Percentiles rank a stretch among this genome's conserved stretches.
These are phyloP conservation scores for Delia radicum DNA, from an alignment of 1,140 invertebrate genomes.

Conservation along the genomic window DNA sequence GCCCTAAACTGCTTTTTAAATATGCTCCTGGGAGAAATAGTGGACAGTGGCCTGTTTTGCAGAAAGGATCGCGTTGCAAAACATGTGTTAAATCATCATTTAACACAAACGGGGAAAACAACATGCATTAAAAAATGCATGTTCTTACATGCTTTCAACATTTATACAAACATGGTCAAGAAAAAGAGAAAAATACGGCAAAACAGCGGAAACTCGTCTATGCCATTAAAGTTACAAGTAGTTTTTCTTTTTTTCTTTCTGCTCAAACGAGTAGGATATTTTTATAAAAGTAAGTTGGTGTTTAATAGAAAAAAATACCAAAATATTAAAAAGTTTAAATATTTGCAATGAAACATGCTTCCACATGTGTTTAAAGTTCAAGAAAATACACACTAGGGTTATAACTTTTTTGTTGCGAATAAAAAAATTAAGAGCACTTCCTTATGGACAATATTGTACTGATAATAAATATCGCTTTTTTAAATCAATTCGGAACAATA, in stretches of 20 bases:
- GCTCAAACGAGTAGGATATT: background rate
- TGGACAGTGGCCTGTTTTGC: slow-evolving; percentile 9
- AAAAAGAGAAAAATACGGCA: background rate
- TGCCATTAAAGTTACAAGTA: background rate
- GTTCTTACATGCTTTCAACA: slow-evolving; percentile 23
- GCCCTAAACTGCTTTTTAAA: background rate
- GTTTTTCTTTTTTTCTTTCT: background rate
- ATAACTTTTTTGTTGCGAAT: too few species aligned
- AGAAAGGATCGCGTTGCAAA: slow-evolving; percentile 21
- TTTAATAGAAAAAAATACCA: too few species aligned
- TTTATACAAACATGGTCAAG: slow-evolving; percentile 15
- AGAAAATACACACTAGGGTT: too few species aligned
- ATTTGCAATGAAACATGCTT: too few species aligned
- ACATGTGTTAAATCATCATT: slow-evolving; percentile 24
- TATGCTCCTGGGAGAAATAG: background rate
- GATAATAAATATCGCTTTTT: too few species aligned
- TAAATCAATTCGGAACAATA: too few species aligned
- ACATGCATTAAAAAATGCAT: slow-evolving; percentile 23
- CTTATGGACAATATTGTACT: too few species aligned
- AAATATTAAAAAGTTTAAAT: too few species aligned
- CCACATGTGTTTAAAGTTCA: too few species aligned
- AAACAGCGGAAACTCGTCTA: background rate
- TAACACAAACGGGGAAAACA: slow-evolving; percentile 20
- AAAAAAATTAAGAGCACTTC: too few species aligned
- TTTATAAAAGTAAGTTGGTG: background rate